Base-by-base conservation (phyloP, 2,797 vertebrate genomes). In the Pitangus sulphuratus region DNA sequence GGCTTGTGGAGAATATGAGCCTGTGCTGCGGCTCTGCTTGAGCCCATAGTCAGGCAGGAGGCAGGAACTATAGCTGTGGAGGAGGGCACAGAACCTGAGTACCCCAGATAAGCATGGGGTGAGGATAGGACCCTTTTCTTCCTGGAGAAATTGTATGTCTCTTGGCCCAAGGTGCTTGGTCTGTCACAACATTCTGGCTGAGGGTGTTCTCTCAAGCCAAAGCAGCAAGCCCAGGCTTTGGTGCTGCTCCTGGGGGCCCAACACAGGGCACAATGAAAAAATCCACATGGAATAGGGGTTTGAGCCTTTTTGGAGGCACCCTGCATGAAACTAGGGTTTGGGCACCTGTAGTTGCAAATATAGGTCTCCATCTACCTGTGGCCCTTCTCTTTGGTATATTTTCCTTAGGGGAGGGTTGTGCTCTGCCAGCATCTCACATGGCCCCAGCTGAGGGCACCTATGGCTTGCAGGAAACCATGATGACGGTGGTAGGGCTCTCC, bases 391-490 rank as follows among this genome's bases (percentile, higher is more conserved):
- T 66, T 35, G 57, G 6, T 22, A 20, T 15, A 6, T 68, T 61
- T 57, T 37, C 51, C 30, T 66, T 12, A 9, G 26, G 30, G 31
- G 19, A 48, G 9, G 12, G 3, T 58, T 39, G 2, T 28, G 17
- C 25, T 30, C 42, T 70, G 8, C 56, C 22, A 37, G 6, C 60
- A 9, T 19, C 64, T 78, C 47, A 3, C 10, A 5, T 0, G 0
- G 39, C 17, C 81, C 51, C 50, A 30, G 40, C 8, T 28, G 47
- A 69, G 35, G 42, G 60, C 53, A 57, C 28, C 24, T 40, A 6
- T 1, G 25, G 15, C 33, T 61, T 44, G 22, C 47, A 61, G 77
- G 25, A 51, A 68, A 21, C 26, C 0, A 0, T n/a, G 47, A 0
- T n/a, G 47, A 5, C 7, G 4, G 15, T 15, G 17, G 20, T 25